A percentile compares a stretch with the other conserved stretches of the same genome.
phyloP scores from a whole-genome alignment of 1,140 invertebrate genomes.

The Limonius californicus region DNA sequence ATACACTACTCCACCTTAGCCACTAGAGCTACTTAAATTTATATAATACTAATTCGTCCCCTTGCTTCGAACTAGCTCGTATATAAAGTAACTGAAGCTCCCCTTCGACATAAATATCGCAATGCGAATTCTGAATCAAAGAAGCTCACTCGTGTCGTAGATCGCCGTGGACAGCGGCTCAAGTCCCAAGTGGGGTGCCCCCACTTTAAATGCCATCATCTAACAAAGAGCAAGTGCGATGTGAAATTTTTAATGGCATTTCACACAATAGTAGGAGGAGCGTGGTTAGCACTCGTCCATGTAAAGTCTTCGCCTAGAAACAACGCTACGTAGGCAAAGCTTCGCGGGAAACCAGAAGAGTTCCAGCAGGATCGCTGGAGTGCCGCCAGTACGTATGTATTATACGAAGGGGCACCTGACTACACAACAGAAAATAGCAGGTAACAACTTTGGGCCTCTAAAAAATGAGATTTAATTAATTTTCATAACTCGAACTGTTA shows the following conservation, averaged over 20 bases:
- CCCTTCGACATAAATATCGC: slow-evolving; percentile 3
- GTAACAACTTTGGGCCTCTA: background rate
- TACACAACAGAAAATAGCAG: background rate
- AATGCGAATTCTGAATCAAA: slow-evolving; percentile 10
- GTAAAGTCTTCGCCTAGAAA: background rate
- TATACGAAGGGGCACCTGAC: too few relatives aligned
- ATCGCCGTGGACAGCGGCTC: slow-evolving; percentile 10
- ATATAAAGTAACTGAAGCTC: background rate
- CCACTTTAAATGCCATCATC: slow-evolving; percentile 27
- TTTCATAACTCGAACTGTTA: background rate
- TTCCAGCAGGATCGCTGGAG: too few relatives aligned
- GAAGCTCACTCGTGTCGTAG: slow-evolving; percentile 4
- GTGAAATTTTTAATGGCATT: slow-evolving; percentile 33
- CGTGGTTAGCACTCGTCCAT: slow-evolving; percentile 20
- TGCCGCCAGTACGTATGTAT: too few relatives aligned
- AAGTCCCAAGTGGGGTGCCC: slow-evolving; percentile 14
- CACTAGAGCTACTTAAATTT: too few relatives aligned
- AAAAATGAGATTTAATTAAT: background rate
- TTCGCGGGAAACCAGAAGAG: background rate
- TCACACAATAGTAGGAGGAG: slow-evolving; percentile 29
- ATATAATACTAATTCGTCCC: too few relatives aligned
- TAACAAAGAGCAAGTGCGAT: slow-evolving; percentile 30
- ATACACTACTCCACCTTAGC: too few relatives aligned
- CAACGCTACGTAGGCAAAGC: background rate
- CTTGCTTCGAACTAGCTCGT: background rate